Evolutionary conservation across 2,113 vertebrate species (phyloP).

Genomic region (Panthera uncia): DNA sequence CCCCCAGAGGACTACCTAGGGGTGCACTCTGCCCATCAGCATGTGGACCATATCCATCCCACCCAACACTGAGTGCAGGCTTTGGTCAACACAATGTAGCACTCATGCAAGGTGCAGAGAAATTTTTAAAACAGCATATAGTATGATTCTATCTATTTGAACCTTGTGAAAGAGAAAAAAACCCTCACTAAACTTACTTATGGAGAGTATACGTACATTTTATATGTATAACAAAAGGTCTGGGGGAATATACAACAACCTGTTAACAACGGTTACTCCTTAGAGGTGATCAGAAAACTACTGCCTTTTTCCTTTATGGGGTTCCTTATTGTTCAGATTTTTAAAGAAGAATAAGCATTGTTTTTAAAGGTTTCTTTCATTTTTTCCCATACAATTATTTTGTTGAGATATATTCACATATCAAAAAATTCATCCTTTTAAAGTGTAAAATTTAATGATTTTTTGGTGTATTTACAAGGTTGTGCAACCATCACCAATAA

Average conservation of each 20-base stretch:
- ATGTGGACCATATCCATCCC: not conserved
- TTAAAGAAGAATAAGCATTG: not conserved
- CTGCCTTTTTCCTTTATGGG: not conserved
- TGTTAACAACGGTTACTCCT: not conserved
- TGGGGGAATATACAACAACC: not conserved
- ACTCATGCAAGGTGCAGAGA: not conserved
- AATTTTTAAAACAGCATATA: not conserved
- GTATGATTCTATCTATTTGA: not conserved
- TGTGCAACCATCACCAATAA: not conserved
- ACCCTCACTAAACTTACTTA: not conserved
- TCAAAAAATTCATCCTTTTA: not conserved
- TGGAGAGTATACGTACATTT: constrained; percentile 15
- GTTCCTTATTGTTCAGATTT: constrained; percentile 30
- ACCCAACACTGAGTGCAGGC: not conserved
- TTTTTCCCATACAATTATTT: not conserved
- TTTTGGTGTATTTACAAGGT: not conserved
- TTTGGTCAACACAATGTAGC: not conserved
- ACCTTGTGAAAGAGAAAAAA: not conserved
- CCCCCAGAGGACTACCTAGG: not conserved
- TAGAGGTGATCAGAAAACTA: not conserved
- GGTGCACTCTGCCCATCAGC: not conserved
- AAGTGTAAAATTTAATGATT: not conserved
- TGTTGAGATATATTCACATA: not conserved
- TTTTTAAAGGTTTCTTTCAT: not conserved
- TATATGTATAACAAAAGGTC: not conserved